Base-by-base conservation (phyloP, 2,113 vertebrate genomes). In the Peromyscus californicus region DNA sequence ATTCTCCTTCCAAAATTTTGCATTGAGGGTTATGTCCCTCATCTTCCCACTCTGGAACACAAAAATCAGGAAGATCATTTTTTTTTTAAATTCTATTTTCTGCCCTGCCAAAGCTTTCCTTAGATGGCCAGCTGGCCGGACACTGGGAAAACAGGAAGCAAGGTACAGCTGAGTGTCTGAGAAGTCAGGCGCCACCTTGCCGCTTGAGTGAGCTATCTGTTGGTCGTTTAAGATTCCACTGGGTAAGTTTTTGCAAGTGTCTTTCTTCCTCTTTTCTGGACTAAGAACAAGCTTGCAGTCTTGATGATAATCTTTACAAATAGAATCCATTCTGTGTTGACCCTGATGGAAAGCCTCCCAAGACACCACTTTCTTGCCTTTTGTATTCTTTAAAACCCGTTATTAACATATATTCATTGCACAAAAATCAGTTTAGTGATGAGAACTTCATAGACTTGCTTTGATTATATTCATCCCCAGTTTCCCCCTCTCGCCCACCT, bases 51-150 rank as follows among this genome's bases (percentile, higher is more conserved):
- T 80, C 39, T 69, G 57, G 61, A 96, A 76, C 42, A 69, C 42
- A 42, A 91, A 72, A 63, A 11, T 61, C 74, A 82, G 36, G 75
- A 33, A 91, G 79, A 31, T 54, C 24, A 70, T 33, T 91, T 67
- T 87, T 91, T 67, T 87, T 39, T 59, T 3, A 54, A 69, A 45
- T 95, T 86, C 75, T 95, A 31, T 91, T 89, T 90, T 79, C 69
- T 96, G 48, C 12, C 26, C 42, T 42, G 31, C 6, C 75, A 82
- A 70, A 88, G 7, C 48, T 75, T 79, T n/a, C 57, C 48, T 80
- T 83, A 57, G 69, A 10, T 39, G 84, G 69, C 39, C 88, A 92
- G 26, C n/a, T 89, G 85, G 84, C n/a, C 67, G 31, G 54, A 42
- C 42, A 21, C 36, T 45, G 93, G 63, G 36, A 26, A 88, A 83